phyloP scores from a whole-genome alignment of 2,113 vertebrate species.

The Apus apus region DNA sequence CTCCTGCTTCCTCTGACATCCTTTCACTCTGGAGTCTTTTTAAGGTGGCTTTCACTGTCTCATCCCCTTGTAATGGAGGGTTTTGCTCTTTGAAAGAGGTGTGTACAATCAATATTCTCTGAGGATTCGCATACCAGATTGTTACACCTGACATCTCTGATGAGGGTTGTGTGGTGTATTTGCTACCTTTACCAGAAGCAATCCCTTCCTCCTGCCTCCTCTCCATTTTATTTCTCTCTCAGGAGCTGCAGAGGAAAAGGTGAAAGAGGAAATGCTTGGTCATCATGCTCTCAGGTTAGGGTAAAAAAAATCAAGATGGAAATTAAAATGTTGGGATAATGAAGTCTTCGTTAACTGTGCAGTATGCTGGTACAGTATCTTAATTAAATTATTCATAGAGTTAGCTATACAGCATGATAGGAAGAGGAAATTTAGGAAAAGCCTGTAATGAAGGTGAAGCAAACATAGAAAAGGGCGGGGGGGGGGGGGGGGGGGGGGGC shows the following conservation, averaged over 20 bases:
- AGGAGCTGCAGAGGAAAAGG: background rate
- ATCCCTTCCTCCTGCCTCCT: background rate
- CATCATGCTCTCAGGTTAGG: background rate
- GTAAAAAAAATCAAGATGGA: background rate
- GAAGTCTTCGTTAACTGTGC: background rate
- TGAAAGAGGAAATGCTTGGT: slow-evolving; percentile 40
- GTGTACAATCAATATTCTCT: background rate
- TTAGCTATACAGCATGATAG: background rate
- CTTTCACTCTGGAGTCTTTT: background rate
- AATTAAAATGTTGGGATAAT: background rate
- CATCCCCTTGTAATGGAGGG: background rate
- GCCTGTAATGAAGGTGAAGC: background rate
- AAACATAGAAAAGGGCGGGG: fast-evolving
- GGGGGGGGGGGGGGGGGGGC: fast-evolving
- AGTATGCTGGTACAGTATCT: background rate
- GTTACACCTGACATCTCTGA: background rate
- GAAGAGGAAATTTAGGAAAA: background rate
- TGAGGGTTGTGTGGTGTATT: background rate
- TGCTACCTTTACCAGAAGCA: background rate
- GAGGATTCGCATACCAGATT: background rate
- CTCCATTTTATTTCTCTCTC: slow-evolving; percentile 1
- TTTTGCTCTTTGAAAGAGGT: background rate
- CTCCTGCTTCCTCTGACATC: background rate
- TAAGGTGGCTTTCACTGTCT: slow-evolving; percentile 24
- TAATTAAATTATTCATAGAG: background rate